Conservation (phyloP, 2,888 invertebrate genomes). For the Brenthis daphne region DNA sequence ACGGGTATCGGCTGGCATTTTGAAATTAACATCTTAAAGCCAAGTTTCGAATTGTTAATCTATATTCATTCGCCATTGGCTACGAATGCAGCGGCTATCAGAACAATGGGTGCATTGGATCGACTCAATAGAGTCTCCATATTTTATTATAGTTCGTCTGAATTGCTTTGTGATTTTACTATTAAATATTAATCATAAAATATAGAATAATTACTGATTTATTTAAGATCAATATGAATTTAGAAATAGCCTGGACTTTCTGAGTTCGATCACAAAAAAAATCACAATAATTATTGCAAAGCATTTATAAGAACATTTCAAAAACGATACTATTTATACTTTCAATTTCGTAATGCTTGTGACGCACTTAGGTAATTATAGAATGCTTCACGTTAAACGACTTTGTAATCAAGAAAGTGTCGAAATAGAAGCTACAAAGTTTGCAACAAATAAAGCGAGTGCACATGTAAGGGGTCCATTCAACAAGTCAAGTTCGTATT, state of each 20-base stretch:
- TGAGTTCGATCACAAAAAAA: too few species aligned
- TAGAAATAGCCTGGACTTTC: not conserved
- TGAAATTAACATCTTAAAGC: slow-evolving; percentile 60
- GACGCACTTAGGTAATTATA: slow-evolving; percentile 35
- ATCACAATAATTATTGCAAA: not conserved
- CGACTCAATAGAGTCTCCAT: slow-evolving; percentile 44
- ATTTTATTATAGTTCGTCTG: slow-evolving; percentile 33
- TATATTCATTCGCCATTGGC: slow-evolving; percentile 75
- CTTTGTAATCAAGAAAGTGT: slow-evolving; percentile 48
- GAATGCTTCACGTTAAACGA: slow-evolving; percentile 31
- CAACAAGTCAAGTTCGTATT: slow-evolving; percentile 74
- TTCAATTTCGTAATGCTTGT: slow-evolving; percentile 31
- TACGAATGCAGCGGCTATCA: slow-evolving; percentile 63
- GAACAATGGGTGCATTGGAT: slow-evolving; percentile 71
- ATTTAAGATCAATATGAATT: not conserved
- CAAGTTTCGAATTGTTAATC: slow-evolving; percentile 73
- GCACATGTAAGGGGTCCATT: slow-evolving; percentile 71
- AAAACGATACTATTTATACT: slow-evolving; percentile 13
- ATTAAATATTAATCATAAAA: not conserved
- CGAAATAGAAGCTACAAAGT: slow-evolving; percentile 47
- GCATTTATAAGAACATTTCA: not conserved
- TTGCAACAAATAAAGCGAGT: slow-evolving; percentile 62
- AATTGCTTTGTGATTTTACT: slow-evolving; percentile 14
- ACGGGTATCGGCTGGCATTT: slow-evolving; percentile 42
- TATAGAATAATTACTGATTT: not conserved